phyloP scores from a whole-genome alignment of 2,888 invertebrate species.

The Lepidochrysops patricia region DNA sequence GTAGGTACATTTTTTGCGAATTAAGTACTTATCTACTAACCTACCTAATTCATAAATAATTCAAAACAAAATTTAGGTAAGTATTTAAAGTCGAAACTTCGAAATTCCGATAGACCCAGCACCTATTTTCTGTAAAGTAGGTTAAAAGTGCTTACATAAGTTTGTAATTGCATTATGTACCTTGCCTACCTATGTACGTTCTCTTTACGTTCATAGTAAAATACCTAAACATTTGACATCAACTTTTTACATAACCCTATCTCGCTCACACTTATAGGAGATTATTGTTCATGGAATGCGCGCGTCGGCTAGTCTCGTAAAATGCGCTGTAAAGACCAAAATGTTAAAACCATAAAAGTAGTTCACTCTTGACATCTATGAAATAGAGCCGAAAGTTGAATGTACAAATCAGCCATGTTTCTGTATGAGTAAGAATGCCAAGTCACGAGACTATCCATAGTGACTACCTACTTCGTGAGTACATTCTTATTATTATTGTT shows the following conservation, averaged over 20 bases:
- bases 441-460: constrained; percentile 61
- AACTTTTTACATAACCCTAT: constrained; percentile 62
- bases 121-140: constrained; percentile 47
- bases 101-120: constrained; percentile 29
- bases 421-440: constrained; percentile 27
- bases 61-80: not conserved
- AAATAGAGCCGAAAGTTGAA: constrained; percentile 40
- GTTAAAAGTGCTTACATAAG: constrained; percentile 63
- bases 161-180: constrained; percentile 64
- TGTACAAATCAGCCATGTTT: constrained; percentile 26
- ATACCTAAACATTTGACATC: constrained; percentile 73
- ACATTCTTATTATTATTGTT: constrained; percentile 53
- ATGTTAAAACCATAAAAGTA: constrained; percentile 25
- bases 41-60: not conserved
- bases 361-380: constrained; percentile 23
- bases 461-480: constrained; percentile 69
- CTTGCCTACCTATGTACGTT: constrained; percentile 64
- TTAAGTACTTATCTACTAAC: not conserved
- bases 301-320: constrained; percentile 70
- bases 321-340: constrained; percentile 39
- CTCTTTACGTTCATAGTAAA: constrained; percentile 62
- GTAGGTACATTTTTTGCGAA: not conserved
- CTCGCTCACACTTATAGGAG: constrained; percentile 57
- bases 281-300: constrained; percentile 70
- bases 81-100: constrained; percentile 7